These are phyloP conservation scores for Sebastes kiyomatsui DNA, from an alignment of 2,797 vertebrate genomes.

Conservation along the genomic window DNA sequence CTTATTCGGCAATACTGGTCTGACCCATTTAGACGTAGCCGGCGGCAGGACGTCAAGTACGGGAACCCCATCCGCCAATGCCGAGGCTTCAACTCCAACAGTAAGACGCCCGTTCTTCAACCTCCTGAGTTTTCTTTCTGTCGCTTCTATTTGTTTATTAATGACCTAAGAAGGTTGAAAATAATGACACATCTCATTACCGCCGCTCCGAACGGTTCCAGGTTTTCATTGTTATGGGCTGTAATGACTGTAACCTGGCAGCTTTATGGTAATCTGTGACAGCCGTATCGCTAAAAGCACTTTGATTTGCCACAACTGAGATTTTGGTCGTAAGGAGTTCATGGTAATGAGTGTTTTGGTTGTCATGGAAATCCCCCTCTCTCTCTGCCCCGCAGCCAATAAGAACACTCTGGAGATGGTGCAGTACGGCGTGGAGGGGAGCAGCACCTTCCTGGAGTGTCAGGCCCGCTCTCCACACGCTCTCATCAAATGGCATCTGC, in stretches of 20 bases:
- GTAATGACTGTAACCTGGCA: not conserved
- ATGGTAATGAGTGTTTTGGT: conserved; percentile 59
- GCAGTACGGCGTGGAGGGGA: conserved; percentile 96
- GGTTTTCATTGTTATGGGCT: not conserved
- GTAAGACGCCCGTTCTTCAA: conserved; percentile 70
- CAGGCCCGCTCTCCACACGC: conserved; percentile 96
- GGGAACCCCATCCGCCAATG: conserved; percentile 97
- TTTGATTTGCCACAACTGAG: conserved; percentile 44
- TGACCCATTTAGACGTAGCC: conserved; percentile 90
- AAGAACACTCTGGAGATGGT: conserved; percentile 92
- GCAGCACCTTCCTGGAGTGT: conserved; percentile 96
- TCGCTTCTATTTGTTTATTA: not conserved
- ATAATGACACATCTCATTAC: not conserved
- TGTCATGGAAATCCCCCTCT: conserved; percentile 59
- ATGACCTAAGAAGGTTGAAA: not conserved
- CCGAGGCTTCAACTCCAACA: conserved; percentile 94
- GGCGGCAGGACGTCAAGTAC: conserved; percentile 93
- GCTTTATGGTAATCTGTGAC: conserved; percentile 10
- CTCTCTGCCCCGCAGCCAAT: conserved; percentile 84
- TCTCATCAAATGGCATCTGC: conserved; percentile 93
- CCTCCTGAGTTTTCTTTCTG: not conserved
- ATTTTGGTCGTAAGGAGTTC: conserved; percentile 31
- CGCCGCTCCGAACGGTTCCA: not conserved
- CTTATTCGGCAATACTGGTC: conserved; percentile 79
- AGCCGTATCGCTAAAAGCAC: not conserved